Conservation (phyloP, 2,888 invertebrate genomes). For the Drosophila neonasuta region DNA sequence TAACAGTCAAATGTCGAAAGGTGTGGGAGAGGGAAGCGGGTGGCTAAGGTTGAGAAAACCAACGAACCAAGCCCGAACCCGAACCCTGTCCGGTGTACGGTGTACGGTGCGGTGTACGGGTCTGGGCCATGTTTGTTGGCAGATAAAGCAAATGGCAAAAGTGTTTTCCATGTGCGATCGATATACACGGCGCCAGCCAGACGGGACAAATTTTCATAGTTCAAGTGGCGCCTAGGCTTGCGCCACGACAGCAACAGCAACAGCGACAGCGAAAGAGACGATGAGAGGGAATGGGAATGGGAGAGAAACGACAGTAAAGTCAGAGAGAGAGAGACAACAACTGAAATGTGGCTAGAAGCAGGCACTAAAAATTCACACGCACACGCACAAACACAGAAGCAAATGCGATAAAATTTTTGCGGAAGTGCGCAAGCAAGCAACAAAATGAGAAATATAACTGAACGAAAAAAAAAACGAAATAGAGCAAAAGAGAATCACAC, state of each 20-base stretch:
- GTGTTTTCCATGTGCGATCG: conserved; percentile 77
- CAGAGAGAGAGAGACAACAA: conserved; percentile 16
- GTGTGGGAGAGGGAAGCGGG: neutral
- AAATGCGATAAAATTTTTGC: conserved; percentile 77
- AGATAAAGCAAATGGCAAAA: conserved; percentile 76
- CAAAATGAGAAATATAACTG: neutral
- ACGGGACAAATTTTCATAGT: conserved; percentile 80
- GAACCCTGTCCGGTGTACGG: conserved; percentile 50
- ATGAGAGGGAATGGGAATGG: neutral
- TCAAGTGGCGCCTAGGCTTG: conserved; percentile 79
- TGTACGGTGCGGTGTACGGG: conserved; percentile 32
- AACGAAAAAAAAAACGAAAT: conserved; percentile 43
- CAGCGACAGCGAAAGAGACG: neutral
- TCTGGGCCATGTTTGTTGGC: conserved; percentile 69
- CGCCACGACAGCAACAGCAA: conserved; percentile 4
- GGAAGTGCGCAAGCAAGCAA: conserved; percentile 67
- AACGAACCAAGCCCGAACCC: conserved; percentile 62
- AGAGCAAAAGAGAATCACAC: conserved; percentile 38
- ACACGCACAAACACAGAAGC: conserved; percentile 52
- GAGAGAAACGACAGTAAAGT: neutral
- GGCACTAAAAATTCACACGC: conserved; percentile 72
- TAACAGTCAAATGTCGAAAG: conserved; percentile 56
- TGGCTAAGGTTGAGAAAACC: conserved; percentile 33
- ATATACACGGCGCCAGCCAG: conserved; percentile 78
- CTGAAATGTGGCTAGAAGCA: conserved; percentile 70